Base-by-base conservation (phyloP, 2,888 invertebrate species). In the Drosophila formosana region DNA sequence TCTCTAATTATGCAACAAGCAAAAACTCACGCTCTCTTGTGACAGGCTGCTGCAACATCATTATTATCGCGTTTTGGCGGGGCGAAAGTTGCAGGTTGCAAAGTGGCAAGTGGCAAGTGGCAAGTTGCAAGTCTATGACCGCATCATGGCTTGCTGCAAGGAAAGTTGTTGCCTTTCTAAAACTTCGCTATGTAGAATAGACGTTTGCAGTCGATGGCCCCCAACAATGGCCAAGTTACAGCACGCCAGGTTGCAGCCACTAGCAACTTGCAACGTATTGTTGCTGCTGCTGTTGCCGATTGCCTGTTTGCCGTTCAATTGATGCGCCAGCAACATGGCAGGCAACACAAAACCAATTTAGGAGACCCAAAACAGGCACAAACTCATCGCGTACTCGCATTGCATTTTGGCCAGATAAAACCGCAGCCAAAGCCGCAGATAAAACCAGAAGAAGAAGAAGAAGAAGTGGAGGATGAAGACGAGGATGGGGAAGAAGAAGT, bases 141-240 rank as follows among this genome's bases (percentile, higher is more conserved):
- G 78, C 78, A 80, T 75, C 76, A 58, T 58, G 65, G 50, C 50
- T 41, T 53, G 41, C 39, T 41, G 65, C 71, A 87, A 84, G 72
- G 88, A 83, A 83, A 83, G 88, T 83, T 87, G 75, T 79, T 75
- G 87, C 83, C 88, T 83, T 83, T 83, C 83, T 84, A 88, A 84
- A 79, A 80, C 58, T 58, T 63, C 30, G 88, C 76, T 84, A 84
- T 85, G 77, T 88, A 73, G 80, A 78, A 75, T 87, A 66, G 67
- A 57, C 37, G 37, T 18, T 18, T 18, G 28, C 11, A 57, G 67
- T 39, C 58, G 37, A 25, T 65, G 64, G 47, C 52, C 41, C 47
- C 50, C 51, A 65, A 66, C 67, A 77, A 71, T 68, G 78, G 63
- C 61, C 71, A 56, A 56, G 78, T 78, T 78, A 78, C 79, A 57